phyloP scores from a whole-genome alignment of 2,797 vertebrate genomes.

The Amblyopsis hoosieri region DNA sequence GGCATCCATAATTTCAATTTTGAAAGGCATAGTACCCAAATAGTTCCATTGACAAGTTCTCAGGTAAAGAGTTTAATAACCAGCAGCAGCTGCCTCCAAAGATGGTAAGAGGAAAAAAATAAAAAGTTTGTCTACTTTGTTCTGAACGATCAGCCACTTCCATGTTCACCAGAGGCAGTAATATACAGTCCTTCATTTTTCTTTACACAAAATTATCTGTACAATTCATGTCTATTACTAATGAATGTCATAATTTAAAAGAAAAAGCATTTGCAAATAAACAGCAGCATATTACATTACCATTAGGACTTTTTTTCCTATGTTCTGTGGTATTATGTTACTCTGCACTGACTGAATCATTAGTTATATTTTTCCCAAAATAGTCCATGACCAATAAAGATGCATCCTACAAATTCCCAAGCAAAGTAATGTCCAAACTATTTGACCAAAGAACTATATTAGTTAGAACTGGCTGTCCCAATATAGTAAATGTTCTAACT shows the following conservation, averaged over 20 bases:
- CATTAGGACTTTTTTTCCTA: slow-evolving; percentile 25
- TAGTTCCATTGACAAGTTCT: slow-evolving; percentile 39
- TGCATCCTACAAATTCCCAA: slow-evolving; percentile 36
- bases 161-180: slow-evolving; percentile 18
- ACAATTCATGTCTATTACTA: slow-evolving; percentile 43
- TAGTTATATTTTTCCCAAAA: slow-evolving; percentile 46
- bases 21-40: slow-evolving; percentile 33
- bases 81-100: slow-evolving; percentile 36
- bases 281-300: slow-evolving; percentile 51
- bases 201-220: slow-evolving; percentile 31
- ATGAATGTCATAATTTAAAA: slow-evolving; percentile 34
- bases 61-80: slow-evolving; percentile 38
- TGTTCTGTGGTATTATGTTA: slow-evolving; percentile 40
- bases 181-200: slow-evolving; percentile 12
- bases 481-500: slow-evolving; percentile 36
- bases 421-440: slow-evolving; percentile 45
- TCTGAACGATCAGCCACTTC: slow-evolving; percentile 14
- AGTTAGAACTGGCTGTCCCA: slow-evolving; percentile 5
- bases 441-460: slow-evolving; percentile 36
- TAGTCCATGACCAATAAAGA: slow-evolving; percentile 54
- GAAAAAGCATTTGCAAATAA: slow-evolving; percentile 45
- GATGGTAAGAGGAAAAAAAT: slow-evolving; percentile 42
- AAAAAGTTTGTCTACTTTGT: slow-evolving; percentile 16
- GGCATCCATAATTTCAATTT: slow-evolving; percentile 14
- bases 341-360: slow-evolving; percentile 45